phyloP scores from a whole-genome alignment of 2,888 invertebrate species.

The Plemyria rubiginata region DNA sequence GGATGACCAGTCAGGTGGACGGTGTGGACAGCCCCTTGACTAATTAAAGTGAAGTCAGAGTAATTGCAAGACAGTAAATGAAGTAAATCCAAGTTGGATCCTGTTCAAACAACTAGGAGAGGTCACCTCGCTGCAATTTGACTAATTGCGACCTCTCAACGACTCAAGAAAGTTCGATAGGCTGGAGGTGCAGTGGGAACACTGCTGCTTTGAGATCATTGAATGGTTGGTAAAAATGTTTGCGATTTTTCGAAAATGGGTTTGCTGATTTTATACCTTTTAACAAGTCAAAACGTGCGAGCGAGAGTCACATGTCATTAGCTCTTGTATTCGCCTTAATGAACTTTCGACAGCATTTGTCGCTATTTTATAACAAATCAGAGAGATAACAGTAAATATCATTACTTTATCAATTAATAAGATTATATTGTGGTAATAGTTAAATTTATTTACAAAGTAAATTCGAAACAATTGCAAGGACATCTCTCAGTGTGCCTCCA shows the following conservation, averaged over 20 bases:
- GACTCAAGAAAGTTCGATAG: slow-evolving; percentile 30
- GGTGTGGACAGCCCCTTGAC: not conserved
- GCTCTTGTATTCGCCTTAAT: too few species aligned
- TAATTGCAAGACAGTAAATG: slow-evolving; percentile 25
- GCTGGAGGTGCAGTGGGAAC: slow-evolving; percentile 19
- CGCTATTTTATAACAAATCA: too few species aligned
- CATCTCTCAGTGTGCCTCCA: slow-evolving; percentile 12
- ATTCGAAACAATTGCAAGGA: not conserved
- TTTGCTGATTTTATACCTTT: too few species aligned
- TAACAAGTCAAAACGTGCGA: too few species aligned
- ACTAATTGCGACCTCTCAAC: slow-evolving; percentile 40
- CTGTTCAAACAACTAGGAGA: slow-evolving; percentile 34
- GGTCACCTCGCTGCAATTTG: slow-evolving; percentile 36
- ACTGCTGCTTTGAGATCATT: not conserved
- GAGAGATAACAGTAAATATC: too few species aligned
- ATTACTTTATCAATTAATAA: too few species aligned
- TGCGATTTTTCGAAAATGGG: too few species aligned
- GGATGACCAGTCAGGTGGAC: slow-evolving; percentile 20
- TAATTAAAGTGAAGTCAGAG: slow-evolving; percentile 18
- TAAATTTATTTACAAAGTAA: too few species aligned
- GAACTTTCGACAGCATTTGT: too few species aligned
- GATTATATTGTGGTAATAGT: too few species aligned
- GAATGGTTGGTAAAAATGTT: too few species aligned
- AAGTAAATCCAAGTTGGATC: slow-evolving; percentile 30
- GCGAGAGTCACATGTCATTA: too few species aligned